These are phyloP conservation scores for Ptilodon capucinus DNA, from an alignment of 2,888 invertebrate species.

Conservation along the genomic window DNA sequence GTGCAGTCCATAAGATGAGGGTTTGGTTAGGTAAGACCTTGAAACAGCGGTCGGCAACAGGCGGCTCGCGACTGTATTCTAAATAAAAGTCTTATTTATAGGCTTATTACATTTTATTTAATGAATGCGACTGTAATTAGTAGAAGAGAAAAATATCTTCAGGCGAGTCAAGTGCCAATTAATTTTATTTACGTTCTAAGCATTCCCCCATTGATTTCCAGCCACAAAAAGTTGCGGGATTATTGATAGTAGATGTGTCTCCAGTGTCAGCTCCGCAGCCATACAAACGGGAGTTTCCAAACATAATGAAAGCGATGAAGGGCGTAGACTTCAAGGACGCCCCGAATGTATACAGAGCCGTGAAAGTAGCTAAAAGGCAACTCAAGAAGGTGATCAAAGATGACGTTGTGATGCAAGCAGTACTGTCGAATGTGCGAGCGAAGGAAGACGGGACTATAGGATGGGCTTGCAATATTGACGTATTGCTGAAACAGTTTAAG, in stretches of 20 bases:
- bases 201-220: slow-evolving; percentile 38
- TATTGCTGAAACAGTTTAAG: slow-evolving; percentile 84
- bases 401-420: slow-evolving; percentile 80
- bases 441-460: slow-evolving; percentile 60
- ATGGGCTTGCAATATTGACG: slow-evolving; percentile 91
- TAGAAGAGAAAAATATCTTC: too few relatives aligned
- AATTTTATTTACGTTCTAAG: too few relatives aligned
- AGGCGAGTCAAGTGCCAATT: not conserved
- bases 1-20: too few relatives aligned
- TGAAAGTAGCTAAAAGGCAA: slow-evolving; percentile 39
- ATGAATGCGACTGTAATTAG: too few relatives aligned
- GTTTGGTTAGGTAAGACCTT: too few relatives aligned
- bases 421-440: slow-evolving; percentile 78
- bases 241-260: slow-evolving; percentile 87
- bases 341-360: slow-evolving; percentile 45
- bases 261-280: slow-evolving; percentile 79
- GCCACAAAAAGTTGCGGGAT: slow-evolving; percentile 82
- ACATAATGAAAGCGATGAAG: slow-evolving; percentile 80
- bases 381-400: slow-evolving; percentile 57
- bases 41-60: too few relatives aligned
- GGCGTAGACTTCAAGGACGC: slow-evolving; percentile 45
- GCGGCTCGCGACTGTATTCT: too few relatives aligned
- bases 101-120: too few relatives aligned
- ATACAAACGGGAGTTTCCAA: slow-evolving; percentile 80
- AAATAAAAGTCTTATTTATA: too few relatives aligned